Percentiles rank a stretch among this genome's conserved stretches.
Conservation (phyloP, 2,797 vertebrate genomes). For the Tragopan temminckii region DNA sequence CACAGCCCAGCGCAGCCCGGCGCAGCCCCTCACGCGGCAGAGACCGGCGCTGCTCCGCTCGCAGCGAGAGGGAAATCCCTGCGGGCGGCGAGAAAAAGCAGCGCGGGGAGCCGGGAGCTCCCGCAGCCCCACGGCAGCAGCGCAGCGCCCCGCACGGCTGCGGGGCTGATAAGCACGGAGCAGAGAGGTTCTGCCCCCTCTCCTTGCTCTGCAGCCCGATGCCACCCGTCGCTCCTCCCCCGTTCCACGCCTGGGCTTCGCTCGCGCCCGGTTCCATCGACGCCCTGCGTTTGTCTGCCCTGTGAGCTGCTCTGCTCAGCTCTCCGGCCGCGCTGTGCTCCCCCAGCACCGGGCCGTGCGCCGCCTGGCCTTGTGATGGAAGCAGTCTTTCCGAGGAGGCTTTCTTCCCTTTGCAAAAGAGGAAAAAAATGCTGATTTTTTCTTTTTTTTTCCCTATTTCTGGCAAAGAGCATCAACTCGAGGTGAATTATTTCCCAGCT, state of each 20-base stretch:
- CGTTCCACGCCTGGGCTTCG: neutral
- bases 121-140: too few relatives aligned
- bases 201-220: neutral
- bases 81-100: neutral
- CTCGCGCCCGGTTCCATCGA: neutral
- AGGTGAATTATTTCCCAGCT: conserved; percentile 72
- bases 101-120: neutral
- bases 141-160: too few relatives aligned
- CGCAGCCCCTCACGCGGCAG: neutral
- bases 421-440: neutral
- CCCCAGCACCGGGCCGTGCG: neutral
- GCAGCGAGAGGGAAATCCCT: neutral
- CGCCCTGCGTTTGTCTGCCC: neutral
- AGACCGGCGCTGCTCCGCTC: conserved; percentile 4
- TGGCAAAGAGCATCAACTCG: conserved; percentile 58
- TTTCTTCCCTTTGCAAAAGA: neutral
- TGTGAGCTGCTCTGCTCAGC: neutral
- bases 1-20: neutral
- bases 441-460: conserved; percentile 18
- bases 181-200: too few relatives aligned
- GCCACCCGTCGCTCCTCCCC: neutral
- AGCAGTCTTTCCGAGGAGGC: neutral
- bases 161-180: too few relatives aligned
- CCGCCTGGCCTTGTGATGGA: conserved; percentile 48
- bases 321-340: neutral